Evolutionary conservation across 2,888 invertebrate species (phyloP), one percentile per base, ranked within the genome.

Genomic region (Epinotia nisella): DNA sequence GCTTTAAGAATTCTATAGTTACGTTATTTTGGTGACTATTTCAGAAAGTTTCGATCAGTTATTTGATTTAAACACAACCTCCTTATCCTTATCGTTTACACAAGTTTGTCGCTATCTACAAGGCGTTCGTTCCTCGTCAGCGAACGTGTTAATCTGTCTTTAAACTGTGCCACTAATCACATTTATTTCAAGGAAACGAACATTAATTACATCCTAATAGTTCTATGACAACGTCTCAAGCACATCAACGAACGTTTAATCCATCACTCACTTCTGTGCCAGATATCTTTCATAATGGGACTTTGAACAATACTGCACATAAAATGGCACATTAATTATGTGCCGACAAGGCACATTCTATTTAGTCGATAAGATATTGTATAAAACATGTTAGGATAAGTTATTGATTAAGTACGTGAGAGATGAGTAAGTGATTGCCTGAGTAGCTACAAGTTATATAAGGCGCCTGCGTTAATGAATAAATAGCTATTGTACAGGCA

Each of bases 181-280:
- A 49, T 49, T 49, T 49, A 49, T 49, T 49, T 49, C 45, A 13
- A 49, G n/a, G 49, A 49, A n/a, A n/a, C n/a, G 49, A 49, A 49
- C n/a, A 49, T 49, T 49, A 49, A 49, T 49, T 49, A 49, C 49
- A 49, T 7, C 49, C 7, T 49, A n/a, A 49, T 49, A 49, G 49
- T 49, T 49, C 49, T 49, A 49, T 49, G 49, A 49, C 15, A 49
- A 49, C 49, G 49, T 49, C 7, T 49, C 49, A 49, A 49, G 49
- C n/a, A 49, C 49, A 49, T 49, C n/a, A 49, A 49, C 49, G 49
- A 49, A n/a, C 49, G 49, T 49, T n/a, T n/a, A 49, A 49, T 49
- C 49, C 49, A 49, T 49, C 49, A 49, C 49, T 49, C 49, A 49
- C 49, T 49, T 49, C 49, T 49, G 49, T 49, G n/a, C 49, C 49